Percentiles rank a stretch among this genome's conserved stretches.
phyloP scores from a whole-genome alignment of 92 coral and sea anemone genomes.

The Palythoa heliodiscus region DNA sequence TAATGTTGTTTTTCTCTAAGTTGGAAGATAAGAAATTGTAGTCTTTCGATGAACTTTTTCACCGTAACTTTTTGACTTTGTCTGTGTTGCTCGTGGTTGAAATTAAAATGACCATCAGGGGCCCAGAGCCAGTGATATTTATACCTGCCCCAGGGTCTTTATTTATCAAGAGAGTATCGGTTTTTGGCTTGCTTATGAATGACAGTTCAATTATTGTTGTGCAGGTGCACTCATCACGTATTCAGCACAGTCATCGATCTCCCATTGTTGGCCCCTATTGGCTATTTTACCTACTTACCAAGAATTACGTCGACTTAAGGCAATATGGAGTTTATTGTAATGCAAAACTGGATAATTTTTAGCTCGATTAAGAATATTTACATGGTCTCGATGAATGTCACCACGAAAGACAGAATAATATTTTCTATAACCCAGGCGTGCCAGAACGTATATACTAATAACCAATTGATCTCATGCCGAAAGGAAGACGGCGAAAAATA shows the following conservation, averaged over 20 bases:
- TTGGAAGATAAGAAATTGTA: neutral
- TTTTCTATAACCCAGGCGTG: constrained; percentile 15
- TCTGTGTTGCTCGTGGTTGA: constrained; percentile 20
- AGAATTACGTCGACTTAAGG: constrained; percentile 56
- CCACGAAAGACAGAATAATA: constrained; percentile 42
- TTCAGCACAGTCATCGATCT: constrained; percentile 55
- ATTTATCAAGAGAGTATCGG: constrained; percentile 83
- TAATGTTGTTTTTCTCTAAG: constrained; percentile 2
- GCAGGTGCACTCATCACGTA: constrained; percentile 89
- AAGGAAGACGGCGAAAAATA: too few species aligned
- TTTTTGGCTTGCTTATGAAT: constrained; percentile 77
- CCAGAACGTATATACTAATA: neutral
- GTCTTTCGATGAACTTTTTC: neutral
- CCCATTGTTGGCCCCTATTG: constrained; percentile 58
- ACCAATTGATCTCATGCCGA: too few species aligned
- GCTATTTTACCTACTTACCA: constrained; percentile 33
- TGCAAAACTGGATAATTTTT: constrained; percentile 54
- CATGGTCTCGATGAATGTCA: constrained; percentile 41
- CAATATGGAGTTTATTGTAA: constrained; percentile 58
- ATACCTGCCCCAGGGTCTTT: constrained; percentile 72
- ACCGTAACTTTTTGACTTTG: neutral
- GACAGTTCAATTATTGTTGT: constrained; percentile 69
- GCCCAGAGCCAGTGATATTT: constrained; percentile 64
- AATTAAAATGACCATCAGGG: constrained; percentile 47
- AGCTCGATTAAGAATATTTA: constrained; percentile 35